These are phyloP conservation scores for Cephalopterus ornatus DNA, from an alignment of 2,113 vertebrate species.

Conservation along the genomic window DNA sequence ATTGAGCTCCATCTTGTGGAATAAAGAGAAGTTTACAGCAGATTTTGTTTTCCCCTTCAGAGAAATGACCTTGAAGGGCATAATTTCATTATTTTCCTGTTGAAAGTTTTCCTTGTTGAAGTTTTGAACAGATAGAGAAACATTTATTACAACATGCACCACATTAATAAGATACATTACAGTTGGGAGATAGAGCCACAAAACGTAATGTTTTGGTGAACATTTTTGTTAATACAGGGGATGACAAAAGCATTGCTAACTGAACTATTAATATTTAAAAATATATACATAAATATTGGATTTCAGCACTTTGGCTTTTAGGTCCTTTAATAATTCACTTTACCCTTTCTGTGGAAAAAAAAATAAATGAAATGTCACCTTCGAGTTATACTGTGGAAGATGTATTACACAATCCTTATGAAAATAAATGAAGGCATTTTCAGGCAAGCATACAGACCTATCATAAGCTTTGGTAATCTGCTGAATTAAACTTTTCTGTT, in stretches of 20 bases:
- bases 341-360: background rate
- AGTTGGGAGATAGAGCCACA: background rate
- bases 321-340: background rate
- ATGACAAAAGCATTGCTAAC: background rate
- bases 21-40: background rate
- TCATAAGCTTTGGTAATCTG: background rate
- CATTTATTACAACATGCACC: accelerated
- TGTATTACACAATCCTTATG: background rate
- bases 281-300: background rate
- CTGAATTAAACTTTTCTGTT: background rate
- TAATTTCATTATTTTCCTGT: background rate
- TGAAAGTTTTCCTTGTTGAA: background rate
- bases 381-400: background rate
- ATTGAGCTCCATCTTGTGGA: slow-evolving; percentile 55
- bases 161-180: background rate
- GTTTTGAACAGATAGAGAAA: background rate
- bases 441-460: background rate
- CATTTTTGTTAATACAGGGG: background rate
- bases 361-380: background rate
- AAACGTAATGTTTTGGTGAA: background rate
- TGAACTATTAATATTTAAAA: background rate
- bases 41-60: background rate
- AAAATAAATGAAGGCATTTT: background rate
- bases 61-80: background rate
- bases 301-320: background rate